Percentiles rank a stretch among this genome's conserved stretches.
These are phyloP conservation scores for Hucho hucho DNA, from an alignment of 2,113 vertebrate species.

Conservation along the genomic window DNA sequence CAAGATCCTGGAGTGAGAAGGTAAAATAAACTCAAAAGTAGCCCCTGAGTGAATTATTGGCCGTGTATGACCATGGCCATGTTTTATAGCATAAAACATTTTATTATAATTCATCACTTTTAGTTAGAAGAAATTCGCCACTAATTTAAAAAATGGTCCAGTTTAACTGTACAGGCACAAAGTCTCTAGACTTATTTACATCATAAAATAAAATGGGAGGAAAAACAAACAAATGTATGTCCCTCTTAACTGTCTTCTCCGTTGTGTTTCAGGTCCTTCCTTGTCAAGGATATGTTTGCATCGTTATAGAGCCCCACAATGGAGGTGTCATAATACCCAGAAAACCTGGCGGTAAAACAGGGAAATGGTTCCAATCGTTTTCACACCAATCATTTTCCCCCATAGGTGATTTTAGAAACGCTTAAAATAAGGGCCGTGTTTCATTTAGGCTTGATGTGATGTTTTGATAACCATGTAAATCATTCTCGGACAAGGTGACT, in stretches of 20 bases:
- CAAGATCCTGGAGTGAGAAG: conserved; percentile 53
- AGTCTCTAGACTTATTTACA: conserved; percentile 71
- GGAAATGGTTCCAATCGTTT: no score
- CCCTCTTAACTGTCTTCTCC: conserved; percentile 71
- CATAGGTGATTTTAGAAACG: no score
- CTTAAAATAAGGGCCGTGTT: no score
- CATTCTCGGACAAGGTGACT: no score
- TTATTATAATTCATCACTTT: conserved; percentile 51
- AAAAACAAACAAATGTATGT: conserved; percentile 51
- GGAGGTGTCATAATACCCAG: no score
- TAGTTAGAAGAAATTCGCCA: conserved; percentile 33
- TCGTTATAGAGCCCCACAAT: conserved; percentile 56
- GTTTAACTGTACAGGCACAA: conserved; percentile 74
- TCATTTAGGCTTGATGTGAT: no score
- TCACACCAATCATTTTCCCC: no score
- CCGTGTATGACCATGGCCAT: conserved; percentile 59
- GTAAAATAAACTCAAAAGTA: conserved; percentile 58
- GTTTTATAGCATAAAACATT: conserved; percentile 58
- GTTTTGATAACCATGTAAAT: no score
- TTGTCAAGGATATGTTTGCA: conserved; percentile 73
- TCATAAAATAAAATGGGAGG: conserved; percentile 45
- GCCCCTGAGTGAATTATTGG: conserved; percentile 75
- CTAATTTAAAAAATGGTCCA: conserved; percentile 62
- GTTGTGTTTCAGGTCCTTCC: conserved; percentile 72
- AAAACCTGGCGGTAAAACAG: no score